These are phyloP conservation scores for Paramuricea clavata DNA, from an alignment of 92 coral and sea anemone genomes.

Conservation along the genomic window DNA sequence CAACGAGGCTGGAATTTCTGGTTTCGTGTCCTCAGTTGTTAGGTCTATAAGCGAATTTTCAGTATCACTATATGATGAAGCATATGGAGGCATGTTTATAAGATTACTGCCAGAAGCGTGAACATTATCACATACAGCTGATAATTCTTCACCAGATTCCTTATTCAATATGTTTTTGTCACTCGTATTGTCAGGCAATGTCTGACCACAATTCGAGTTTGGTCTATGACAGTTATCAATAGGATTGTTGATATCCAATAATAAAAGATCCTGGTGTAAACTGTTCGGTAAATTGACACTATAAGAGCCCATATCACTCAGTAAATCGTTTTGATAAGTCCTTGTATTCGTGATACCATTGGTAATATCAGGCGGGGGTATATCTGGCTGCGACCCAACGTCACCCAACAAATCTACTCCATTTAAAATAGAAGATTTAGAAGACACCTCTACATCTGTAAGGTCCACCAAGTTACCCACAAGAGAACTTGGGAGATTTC, in stretches of 20 bases:
- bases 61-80: background rate
- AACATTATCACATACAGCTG: background rate
- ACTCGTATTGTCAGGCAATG: background rate
- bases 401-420: slow-evolving; percentile 3
- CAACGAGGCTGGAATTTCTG: background rate
- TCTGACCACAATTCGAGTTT: background rate
- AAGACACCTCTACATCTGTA: background rate
- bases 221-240: background rate
- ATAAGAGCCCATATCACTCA: background rate
- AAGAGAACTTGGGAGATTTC: background rate
- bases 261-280: slow-evolving; percentile 3
- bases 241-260: background rate
- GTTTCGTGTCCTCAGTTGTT: background rate
- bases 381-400: background rate
- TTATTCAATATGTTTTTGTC: background rate
- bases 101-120: background rate
- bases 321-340: background rate
- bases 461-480: slow-evolving; percentile 11
- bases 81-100: background rate
- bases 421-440: background rate
- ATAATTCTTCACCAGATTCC: background rate
- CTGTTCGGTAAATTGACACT: background rate
- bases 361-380: background rate
- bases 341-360: background rate
- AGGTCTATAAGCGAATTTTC: background rate